Base-by-base conservation (phyloP, 1,140 invertebrate species). In the Papilio polytes region DNA sequence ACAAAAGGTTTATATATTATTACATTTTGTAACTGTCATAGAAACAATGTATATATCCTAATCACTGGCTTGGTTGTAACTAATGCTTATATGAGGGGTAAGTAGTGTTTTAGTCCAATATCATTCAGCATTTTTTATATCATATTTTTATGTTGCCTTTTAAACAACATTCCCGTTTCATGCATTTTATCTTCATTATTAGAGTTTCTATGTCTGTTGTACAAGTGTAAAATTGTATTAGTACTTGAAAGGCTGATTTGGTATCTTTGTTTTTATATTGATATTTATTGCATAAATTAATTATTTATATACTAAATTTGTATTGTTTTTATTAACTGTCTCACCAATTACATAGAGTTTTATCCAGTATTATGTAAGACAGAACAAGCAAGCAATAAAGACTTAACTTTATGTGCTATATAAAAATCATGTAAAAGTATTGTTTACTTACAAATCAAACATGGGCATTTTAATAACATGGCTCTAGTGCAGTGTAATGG, bases 1-100 rank as follows among this genome's bases (percentile, higher is more conserved):
- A 26, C 15, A n/a, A 56, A 56, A 41, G 53, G 22, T 70, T 31
- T 78, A 78, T 80, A 53, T 78, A 77, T n/a, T 70, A 26, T 70
- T 31, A 66, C 63, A 31, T 70, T 70, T 36, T 15, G 26, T 70
- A 70, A 36, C 26, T 70, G 22, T 22, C 3, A 70, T 70, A 70
- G 22, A 56, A 56, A 8, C 53, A 56, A 56, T 56, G 53, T 8
- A 56, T 20, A 56, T 13, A 26, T 63, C 12, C 26, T 12, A 26
- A 26, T 12, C 9, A 31, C 26, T 70, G 63, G 26, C 36, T 31
- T 15, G 26, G 63, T 63, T 26, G 20, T 10, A 63, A 63, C n/a
- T 63, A 63, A 26, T 22, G 22, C 59, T 63, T 26, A 26, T 22
- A 4, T 22, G 26, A 18, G 12, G 22, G 36, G 22, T 26, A 26